These are phyloP conservation scores for Hylaea fasciaria DNA, from an alignment of 2,888 invertebrate species.

Conservation along the genomic window DNA sequence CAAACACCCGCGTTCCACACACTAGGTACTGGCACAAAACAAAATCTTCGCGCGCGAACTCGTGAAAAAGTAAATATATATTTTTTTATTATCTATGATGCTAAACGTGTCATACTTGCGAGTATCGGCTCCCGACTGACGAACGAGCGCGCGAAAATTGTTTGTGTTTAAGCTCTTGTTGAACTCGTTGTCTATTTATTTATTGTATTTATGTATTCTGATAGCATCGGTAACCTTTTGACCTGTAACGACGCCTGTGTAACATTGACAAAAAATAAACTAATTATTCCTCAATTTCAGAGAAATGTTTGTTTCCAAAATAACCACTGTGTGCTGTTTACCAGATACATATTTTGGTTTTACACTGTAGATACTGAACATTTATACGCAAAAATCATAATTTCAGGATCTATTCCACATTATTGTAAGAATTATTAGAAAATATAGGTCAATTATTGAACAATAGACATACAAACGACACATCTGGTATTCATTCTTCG, in stretches of 20 bases:
- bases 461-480: no score
- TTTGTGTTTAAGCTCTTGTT: neutral
- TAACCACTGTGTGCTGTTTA: no score
- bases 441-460: no score
- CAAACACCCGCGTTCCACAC: conserved; percentile 4
- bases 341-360: no score
- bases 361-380: no score
- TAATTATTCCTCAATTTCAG: neutral
- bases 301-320: no score
- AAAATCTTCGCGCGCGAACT: conserved; percentile 39
- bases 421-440: no score
- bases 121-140: conserved; percentile 49
- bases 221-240: conserved; percentile 2
- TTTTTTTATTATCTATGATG: conserved; percentile 42
- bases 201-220: conserved; percentile 22
- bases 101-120: conserved; percentile 37
- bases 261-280: neutral
- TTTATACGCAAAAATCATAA: no score
- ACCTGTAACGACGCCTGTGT: conserved; percentile 3
- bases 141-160: conserved; percentile 47
- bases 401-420: no score
- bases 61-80: conserved; percentile 46
- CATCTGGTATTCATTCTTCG: no score
- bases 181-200: conserved; percentile 13
- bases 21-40: conserved; percentile 21